Percentiles rank a stretch among this genome's conserved stretches.
phyloP scores from a whole-genome alignment of 2,797 vertebrate species.

The Aratinga solstitialis region DNA sequence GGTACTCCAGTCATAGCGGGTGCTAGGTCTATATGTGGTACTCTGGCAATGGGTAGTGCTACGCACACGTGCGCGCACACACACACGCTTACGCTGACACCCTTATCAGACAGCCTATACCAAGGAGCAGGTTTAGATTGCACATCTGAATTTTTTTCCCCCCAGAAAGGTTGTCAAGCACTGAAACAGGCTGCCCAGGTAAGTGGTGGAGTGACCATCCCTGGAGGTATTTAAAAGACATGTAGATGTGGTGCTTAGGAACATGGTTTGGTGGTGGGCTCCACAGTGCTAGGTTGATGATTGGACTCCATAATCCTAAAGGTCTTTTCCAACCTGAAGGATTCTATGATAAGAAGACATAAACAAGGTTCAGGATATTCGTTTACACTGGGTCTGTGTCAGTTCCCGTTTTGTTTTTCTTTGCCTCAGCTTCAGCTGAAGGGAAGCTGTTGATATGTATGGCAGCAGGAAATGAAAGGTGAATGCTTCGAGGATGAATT shows the following conservation, averaged over 20 bases:
- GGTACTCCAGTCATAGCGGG: background rate
- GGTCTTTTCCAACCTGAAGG: background rate
- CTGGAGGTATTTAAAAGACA: background rate
- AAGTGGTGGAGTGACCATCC: background rate
- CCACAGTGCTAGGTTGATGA: background rate
- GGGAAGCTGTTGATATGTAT: background rate
- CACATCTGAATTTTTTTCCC: background rate
- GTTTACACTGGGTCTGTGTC: background rate
- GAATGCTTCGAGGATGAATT: slow-evolving; percentile 45
- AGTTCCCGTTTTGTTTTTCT: slow-evolving; percentile 26
- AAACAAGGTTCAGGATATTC: background rate
- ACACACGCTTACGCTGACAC: too few relatives aligned
- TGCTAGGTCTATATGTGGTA: background rate
- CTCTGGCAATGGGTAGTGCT: background rate
- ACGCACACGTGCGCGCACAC: fast-evolving
- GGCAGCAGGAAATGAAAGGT: slow-evolving; percentile 48
- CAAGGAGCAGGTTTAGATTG: background rate
- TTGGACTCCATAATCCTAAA: background rate
- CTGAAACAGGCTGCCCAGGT: background rate
- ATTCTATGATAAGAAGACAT: background rate
- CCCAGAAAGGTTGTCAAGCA: background rate
- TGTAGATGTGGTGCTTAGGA: background rate
- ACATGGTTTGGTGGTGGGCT: background rate
- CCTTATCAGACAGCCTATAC: background rate
- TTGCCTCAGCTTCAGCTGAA: background rate